These are phyloP conservation scores for Graphium colonna DNA, from an alignment of 2,888 invertebrate genomes.

Conservation along the genomic window DNA sequence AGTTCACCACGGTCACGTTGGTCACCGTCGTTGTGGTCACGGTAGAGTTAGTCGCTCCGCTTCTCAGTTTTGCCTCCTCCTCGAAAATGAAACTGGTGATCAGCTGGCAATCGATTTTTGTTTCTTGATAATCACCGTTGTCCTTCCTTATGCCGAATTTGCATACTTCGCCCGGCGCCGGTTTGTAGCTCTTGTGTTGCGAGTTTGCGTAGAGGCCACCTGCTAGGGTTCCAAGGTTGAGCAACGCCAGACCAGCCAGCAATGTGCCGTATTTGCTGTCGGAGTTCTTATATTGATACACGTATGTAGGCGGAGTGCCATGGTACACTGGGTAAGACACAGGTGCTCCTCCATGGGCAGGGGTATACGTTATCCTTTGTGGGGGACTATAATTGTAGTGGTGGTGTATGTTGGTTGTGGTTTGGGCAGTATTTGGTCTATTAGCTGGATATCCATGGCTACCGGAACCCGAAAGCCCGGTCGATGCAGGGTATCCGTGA, in stretches of 20 bases:
- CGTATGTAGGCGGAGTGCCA: slow-evolving; percentile 60
- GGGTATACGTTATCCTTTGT: slow-evolving; percentile 56
- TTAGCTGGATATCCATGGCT: slow-evolving; percentile 34
- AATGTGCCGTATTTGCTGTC: slow-evolving; percentile 68
- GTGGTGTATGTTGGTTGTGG: slow-evolving; percentile 49
- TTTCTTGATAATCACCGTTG: slow-evolving; percentile 67
- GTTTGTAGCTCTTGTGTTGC: slow-evolving; percentile 40
- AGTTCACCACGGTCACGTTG: slow-evolving; percentile 56
- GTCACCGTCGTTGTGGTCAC: slow-evolving; percentile 56
- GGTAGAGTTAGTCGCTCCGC: slow-evolving; percentile 43
- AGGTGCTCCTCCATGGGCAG: slow-evolving; percentile 48
- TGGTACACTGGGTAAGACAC: slow-evolving; percentile 60
- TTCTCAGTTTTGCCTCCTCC: slow-evolving; percentile 38
- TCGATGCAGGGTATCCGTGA: slow-evolving; percentile 33
- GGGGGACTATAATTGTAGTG: slow-evolving; percentile 66
- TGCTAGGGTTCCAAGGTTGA: slow-evolving; percentile 63
- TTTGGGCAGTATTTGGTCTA: slow-evolving; percentile 32
- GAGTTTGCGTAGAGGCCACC: slow-evolving; percentile 48
- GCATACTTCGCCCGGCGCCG: slow-evolving; percentile 60
- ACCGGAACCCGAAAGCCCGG: slow-evolving; percentile 30
- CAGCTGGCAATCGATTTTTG: slow-evolving; percentile 63
- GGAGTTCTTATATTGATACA: slow-evolving; percentile 64
- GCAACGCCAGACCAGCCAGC: slow-evolving; percentile 59
- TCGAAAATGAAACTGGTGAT: slow-evolving; percentile 63
- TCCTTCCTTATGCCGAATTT: slow-evolving; percentile 64